Base-by-base conservation (phyloP, 2,888 invertebrate genomes). In the Bellardia bayeri region DNA sequence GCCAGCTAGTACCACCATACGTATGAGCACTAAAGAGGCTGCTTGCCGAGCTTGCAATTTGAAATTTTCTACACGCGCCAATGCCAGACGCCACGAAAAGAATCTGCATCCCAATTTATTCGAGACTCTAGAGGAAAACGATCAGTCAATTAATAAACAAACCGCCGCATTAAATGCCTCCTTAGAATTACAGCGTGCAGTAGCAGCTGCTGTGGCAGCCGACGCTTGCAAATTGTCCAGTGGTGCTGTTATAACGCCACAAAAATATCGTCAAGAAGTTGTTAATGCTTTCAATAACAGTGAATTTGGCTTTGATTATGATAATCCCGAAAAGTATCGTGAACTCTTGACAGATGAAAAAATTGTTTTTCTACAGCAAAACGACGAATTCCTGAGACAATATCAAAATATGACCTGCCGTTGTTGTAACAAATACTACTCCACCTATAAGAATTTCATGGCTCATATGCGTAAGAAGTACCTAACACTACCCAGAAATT, bases 381-480 rank as follows among this genome's bases (percentile, higher is more conserved):
- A 94, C 88, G 91, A 91, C 11, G 93, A 94, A 71, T 94, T 94
- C 81, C 90, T 94, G 3, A 92, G 92, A 63, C 94, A 94, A 82
- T 94, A 93, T 85, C 94, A 94, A 88, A 92, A 91, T 66, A 93
- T 94, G 93, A 93, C 92, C 6, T 94, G 94, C 81, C 93, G 92
- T 30, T 94, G 94, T 80, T 94, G 94, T 85, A 91, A 91, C 81
- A 93, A 93, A 86, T 92, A 90, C 78, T 93, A 93, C 86, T 91
- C 91, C 45, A 93, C 93, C 3, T 94, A 94, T 78, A 94, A 94
- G 88, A 92, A 93, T 74, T 94, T 94, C 76, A 94, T 94, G 94
- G 94, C 94, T 7, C 94, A 94, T 85, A 94, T 94, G 91, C 91
- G 94, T 37, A 94, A 94, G 83, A 93, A 93, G 89, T 94, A 93